These are phyloP conservation scores for Tipula helvola DNA, from an alignment of 2,888 invertebrate genomes.

Conservation along the genomic window DNA sequence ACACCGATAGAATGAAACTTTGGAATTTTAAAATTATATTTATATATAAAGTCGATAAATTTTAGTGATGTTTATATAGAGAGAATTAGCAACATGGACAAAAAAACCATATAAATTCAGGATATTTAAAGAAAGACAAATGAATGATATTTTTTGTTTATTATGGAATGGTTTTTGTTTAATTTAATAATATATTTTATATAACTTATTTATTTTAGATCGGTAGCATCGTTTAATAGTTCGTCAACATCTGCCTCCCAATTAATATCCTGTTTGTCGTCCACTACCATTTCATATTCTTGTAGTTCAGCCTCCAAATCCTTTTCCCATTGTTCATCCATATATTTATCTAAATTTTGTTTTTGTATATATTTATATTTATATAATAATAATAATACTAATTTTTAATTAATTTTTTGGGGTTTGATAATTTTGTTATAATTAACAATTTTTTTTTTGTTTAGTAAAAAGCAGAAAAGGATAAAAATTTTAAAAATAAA, in stretches of 20 bases:
- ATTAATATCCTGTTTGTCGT: slow-evolving; percentile 32
- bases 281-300: slow-evolving; percentile 82
- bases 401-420: background rate
- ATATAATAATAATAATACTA: background rate
- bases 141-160: background rate
- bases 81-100: background rate
- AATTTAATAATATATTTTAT: background rate
- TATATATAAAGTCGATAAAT: background rate
- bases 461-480: slow-evolving; percentile 6
- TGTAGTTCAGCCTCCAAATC: slow-evolving; percentile 90
- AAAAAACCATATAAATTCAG: background rate
- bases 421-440: background rate
- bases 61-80: background rate
- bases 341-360: slow-evolving; percentile 9
- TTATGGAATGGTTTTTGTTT: background rate
- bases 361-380: slow-evolving; percentile 5
- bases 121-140: background rate
- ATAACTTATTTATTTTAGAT: slow-evolving; percentile 40
- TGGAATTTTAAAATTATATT: background rate
- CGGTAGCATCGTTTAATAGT: slow-evolving; percentile 46
- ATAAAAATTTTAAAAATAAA: background rate
- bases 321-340: slow-evolving; percentile 89
- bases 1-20: background rate
- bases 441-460: background rate
- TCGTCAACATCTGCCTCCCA: slow-evolving; percentile 62